Evolutionary conservation across 2,797 vertebrate genomes (phyloP).

Genomic region (Decapterus maruadsi): DNA sequence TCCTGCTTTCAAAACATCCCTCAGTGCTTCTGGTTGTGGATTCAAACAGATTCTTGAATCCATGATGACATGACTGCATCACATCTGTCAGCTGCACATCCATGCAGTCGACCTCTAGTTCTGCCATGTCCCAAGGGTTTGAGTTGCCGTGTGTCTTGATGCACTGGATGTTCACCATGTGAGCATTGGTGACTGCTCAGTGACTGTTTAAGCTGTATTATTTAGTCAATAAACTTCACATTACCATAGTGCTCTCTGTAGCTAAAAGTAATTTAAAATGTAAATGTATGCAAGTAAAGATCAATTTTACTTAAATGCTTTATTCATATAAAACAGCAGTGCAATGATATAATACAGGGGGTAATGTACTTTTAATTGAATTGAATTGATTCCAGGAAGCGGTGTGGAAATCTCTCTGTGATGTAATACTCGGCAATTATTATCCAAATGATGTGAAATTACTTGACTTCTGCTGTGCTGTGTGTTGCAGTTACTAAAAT

Average conservation of each 20-base stretch:
- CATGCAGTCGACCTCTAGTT: neutral
- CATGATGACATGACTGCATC: neutral
- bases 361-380: neutral
- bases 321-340: neutral
- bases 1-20: neutral
- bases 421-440: conserved; percentile 4
- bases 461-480: neutral
- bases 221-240: too few species aligned
- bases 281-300: neutral
- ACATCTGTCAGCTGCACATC: neutral
- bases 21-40: neutral
- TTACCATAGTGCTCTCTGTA: neutral
- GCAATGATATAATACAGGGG: neutral
- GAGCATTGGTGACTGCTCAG: too few species aligned
- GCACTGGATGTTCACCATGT: too few species aligned
- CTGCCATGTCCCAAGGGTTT: neutral
- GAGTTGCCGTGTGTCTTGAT: neutral
- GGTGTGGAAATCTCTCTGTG: neutral
- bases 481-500: neutral
- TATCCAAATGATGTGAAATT: neutral
- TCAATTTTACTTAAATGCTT: neutral
- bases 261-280: neutral
- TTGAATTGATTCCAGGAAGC: neutral
- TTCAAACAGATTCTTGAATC: neutral
- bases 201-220: neutral